Conservation (phyloP, 2,113 vertebrate species). For the Heterotilapia buettikoferi region DNA sequence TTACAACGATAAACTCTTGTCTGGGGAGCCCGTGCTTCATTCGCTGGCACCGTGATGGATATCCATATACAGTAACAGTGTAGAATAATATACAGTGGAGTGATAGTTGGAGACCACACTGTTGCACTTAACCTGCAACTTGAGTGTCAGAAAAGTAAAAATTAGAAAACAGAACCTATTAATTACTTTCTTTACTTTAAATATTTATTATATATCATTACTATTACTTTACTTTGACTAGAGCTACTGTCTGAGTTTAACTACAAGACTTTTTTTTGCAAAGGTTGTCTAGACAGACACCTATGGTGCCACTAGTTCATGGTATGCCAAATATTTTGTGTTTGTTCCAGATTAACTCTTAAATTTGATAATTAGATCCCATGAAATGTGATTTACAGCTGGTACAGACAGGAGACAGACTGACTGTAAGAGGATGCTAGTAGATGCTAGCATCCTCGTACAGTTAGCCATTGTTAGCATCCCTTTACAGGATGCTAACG, state of each 20-base stretch:
- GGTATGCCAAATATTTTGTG: background rate
- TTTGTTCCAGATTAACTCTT: background rate
- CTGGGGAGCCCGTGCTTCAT: background rate
- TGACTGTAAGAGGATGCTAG: background rate
- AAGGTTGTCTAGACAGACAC: background rate
- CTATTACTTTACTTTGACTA: background rate
- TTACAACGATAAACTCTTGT: conserved; percentile 3
- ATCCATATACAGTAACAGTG: background rate
- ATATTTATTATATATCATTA: background rate
- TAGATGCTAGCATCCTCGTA: background rate
- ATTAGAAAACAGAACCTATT: background rate
- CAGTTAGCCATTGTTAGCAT: background rate
- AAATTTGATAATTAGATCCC: background rate
- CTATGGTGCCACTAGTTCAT: background rate
- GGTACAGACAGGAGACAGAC: background rate
- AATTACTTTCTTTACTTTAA: background rate
- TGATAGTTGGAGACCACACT: background rate
- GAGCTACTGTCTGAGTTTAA: background rate
- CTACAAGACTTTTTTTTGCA: background rate
- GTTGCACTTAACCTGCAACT: background rate
- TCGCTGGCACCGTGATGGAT: background rate
- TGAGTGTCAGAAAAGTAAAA: background rate
- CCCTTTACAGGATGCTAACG: background rate
- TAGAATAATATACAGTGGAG: conserved; percentile 14
- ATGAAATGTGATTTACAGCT: background rate